Evolutionary conservation across 35 echinoderm and acorn worm species (phyloP).

Genomic region (Ptychodera flava): DNA sequence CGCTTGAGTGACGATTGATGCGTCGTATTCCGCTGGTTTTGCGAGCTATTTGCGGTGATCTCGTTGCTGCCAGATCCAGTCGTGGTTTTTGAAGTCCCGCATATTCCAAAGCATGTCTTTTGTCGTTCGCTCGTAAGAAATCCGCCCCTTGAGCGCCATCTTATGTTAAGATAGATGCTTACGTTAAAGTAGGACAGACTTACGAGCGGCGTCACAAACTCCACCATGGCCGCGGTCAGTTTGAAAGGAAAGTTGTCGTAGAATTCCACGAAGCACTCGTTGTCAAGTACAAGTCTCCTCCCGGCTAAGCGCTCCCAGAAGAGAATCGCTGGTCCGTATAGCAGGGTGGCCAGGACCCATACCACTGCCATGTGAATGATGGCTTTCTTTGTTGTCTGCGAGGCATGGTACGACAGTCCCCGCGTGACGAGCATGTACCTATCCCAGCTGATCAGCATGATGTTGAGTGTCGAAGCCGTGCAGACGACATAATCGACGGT

Average conservation of each 20-base stretch:
- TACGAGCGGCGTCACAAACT: not conserved
- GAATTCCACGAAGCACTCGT: not conserved
- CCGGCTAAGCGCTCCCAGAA: not conserved
- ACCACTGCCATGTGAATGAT: not conserved
- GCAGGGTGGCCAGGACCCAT: not conserved
- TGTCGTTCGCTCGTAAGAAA: not conserved
- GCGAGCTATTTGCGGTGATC: too few relatives aligned
- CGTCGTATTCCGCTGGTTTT: not conserved
- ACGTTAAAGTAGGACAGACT: not conserved
- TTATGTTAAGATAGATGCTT: not conserved
- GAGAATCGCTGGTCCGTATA: not conserved
- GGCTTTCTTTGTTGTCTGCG: not conserved
- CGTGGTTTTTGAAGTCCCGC: too few relatives aligned
- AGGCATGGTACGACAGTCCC: not conserved
- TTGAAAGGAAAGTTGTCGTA: not conserved
- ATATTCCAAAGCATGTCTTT: too few relatives aligned
- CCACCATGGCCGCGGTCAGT: not conserved
- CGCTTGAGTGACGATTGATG: not conserved
- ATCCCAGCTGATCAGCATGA: not conserved
- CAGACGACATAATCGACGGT: not conserved
- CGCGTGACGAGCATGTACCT: not conserved
- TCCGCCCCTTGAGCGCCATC: not conserved
- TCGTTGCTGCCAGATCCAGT: too few relatives aligned
- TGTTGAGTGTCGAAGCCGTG: not conserved
- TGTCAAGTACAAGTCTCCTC: not conserved